Conservation (phyloP, 2,113 vertebrate genomes). For the Chionis minor region DNA sequence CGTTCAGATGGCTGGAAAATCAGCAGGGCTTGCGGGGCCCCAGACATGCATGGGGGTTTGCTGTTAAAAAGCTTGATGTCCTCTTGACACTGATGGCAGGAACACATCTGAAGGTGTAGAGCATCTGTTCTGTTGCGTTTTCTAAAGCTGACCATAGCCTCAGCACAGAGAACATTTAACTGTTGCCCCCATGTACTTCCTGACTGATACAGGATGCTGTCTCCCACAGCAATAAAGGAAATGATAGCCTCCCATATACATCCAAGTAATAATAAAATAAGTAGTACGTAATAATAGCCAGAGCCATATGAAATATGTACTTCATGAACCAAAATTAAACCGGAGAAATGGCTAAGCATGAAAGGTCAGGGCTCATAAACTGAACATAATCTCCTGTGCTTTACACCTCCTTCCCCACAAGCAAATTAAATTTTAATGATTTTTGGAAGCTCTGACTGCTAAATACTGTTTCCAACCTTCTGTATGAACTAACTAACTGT, state of each 20-base stretch:
- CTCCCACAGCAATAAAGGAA: conserved; percentile 68
- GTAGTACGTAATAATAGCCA: conserved; percentile 69
- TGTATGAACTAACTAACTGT: not conserved
- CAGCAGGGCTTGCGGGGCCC: not conserved
- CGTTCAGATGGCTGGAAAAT: not conserved
- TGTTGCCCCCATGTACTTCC: conserved; percentile 33
- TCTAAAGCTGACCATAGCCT: not conserved
- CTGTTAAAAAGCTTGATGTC: not conserved
- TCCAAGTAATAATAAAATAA: conserved; percentile 66
- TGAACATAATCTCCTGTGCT: conserved; percentile 73
- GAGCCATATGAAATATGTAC: conserved; percentile 69
- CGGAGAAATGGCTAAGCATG: conserved; percentile 64
- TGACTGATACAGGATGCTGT: conserved; percentile 41
- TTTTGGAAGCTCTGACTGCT: conserved; percentile 57
- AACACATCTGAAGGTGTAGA: not conserved
- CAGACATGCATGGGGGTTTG: not conserved
- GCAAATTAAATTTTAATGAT: conserved; percentile 79
- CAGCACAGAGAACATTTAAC: not conserved
- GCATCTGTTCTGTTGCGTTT: not conserved
- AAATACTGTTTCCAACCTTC: conserved; percentile 59
- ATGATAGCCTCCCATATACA: conserved; percentile 47
- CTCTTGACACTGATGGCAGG: not conserved
- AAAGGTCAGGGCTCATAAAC: conserved; percentile 76
- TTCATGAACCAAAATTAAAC: conserved; percentile 71
- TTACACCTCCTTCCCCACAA: conserved; percentile 42